These are phyloP conservation scores for Todiramphus chloris DNA, from an alignment of 2,113 vertebrate species.

Conservation along the genomic window DNA sequence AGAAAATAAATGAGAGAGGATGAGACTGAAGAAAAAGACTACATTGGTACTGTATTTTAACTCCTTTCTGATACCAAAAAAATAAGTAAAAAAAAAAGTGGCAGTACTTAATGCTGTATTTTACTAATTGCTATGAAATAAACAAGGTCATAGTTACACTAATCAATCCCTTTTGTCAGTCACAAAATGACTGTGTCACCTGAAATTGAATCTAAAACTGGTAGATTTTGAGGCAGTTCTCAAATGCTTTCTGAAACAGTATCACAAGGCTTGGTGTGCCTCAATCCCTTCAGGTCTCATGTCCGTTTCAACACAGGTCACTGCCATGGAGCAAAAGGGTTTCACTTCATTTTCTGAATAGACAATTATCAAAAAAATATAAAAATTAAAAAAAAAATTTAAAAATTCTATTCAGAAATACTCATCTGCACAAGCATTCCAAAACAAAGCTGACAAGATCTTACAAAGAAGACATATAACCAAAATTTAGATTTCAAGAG, in stretches of 20 bases:
- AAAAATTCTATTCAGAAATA: background rate
- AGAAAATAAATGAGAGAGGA: background rate
- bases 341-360: background rate
- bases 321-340: background rate
- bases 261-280: background rate
- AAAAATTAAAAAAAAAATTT: background rate
- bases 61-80: background rate
- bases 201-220: background rate
- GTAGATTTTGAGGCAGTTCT: background rate
- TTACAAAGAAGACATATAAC: background rate
- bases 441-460: background rate
- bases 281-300: background rate
- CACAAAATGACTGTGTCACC: background rate
- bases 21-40: background rate
- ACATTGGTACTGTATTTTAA: background rate
- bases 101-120: background rate
- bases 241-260: background rate
- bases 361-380: background rate
- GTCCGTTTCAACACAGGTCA: background rate
- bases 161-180: background rate
- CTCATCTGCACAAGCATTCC: background rate
- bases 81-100: background rate
- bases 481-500: background rate
- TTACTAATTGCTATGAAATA: background rate
- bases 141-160: background rate